Base-by-base conservation (phyloP, 1,140 invertebrate species). In the Pararge aegeria region DNA sequence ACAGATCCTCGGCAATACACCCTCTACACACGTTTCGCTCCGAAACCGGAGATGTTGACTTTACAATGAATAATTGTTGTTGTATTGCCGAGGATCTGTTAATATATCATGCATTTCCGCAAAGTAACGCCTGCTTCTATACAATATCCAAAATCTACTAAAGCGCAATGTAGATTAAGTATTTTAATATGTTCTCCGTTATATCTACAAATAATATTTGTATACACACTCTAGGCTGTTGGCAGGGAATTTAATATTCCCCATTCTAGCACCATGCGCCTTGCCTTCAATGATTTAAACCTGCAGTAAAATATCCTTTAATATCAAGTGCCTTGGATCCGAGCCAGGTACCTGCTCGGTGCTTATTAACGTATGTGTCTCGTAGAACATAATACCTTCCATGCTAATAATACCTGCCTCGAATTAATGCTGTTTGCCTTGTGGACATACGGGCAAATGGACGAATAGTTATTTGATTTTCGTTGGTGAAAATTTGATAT, bases 361-460 rank as follows among this genome's bases (percentile, higher is more conserved):
- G 61, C 73, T 73, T 75, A 75, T 75, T 73, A 75, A 75, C 70
- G 60, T 58, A 64, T 75, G 63, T 66, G 66, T 51, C 62, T 48
- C 19, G 40, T 34, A 60, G 44, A 64, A 57, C 57, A 64, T 65
- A 65, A 56, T 12, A 34, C 10, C 15, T 55, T 48, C 53, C 62
- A 56, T 34, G 30, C 55, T 71, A 72, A 73, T 80, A 79, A 34
- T 20, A 48, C 42, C 12, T 10, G 46, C 12, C 24, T 29, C 21
- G 6, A 48, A 48, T 38, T 27, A 27, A 27, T 27, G 4, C 27
- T 27, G 27, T 7, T 7, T 27, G 27, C 27, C 10, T 27, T 27
- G n/a, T n/a, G n/a, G n/a, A n/a, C n/a, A n/a, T n/a, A n/a, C n/a
- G n/a, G n/a, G n/a, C n/a, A n/a, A n/a, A n/a, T n/a, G n/a, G n/a